Conservation (phyloP, 2,888 invertebrate species). For the Plebejus anna region DNA sequence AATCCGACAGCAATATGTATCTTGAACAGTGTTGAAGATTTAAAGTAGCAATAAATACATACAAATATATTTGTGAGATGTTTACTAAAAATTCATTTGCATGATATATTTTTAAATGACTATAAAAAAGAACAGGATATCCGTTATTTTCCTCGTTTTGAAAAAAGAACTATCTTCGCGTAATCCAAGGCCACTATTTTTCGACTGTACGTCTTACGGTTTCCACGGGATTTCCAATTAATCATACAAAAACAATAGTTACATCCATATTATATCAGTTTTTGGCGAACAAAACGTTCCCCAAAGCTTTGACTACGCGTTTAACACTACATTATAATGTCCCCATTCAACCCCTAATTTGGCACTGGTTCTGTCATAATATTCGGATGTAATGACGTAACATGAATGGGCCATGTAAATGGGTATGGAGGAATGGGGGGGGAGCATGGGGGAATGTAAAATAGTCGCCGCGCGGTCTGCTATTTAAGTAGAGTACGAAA, state of each 20-base stretch:
- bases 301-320: background rate
- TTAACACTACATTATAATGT: conserved; percentile 29
- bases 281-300: background rate
- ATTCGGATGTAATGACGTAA: conserved; percentile 9
- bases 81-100: too few species aligned
- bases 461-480: background rate
- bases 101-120: too few species aligned
- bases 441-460: conserved; percentile 1
- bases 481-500: background rate
- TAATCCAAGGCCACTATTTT: too few species aligned
- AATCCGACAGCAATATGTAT: background rate
- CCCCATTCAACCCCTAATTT: conserved; percentile 39
- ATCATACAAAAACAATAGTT: background rate
- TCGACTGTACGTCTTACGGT: background rate
- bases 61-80: background rate
- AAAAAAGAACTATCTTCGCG: too few species aligned
- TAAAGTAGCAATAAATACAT: background rate
- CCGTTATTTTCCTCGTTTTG: too few species aligned
- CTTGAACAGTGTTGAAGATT: background rate
- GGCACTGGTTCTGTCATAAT: conserved; percentile 34
- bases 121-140: too few species aligned
- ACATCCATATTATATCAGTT: background rate
- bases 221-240: background rate
- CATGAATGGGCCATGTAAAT: conserved; percentile 14
- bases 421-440: background rate